Evolutionary conservation across 2,797 vertebrate genomes (phyloP), one percentile per base, ranked within the genome.

Genomic region (Eremophila alpestris): DNA sequence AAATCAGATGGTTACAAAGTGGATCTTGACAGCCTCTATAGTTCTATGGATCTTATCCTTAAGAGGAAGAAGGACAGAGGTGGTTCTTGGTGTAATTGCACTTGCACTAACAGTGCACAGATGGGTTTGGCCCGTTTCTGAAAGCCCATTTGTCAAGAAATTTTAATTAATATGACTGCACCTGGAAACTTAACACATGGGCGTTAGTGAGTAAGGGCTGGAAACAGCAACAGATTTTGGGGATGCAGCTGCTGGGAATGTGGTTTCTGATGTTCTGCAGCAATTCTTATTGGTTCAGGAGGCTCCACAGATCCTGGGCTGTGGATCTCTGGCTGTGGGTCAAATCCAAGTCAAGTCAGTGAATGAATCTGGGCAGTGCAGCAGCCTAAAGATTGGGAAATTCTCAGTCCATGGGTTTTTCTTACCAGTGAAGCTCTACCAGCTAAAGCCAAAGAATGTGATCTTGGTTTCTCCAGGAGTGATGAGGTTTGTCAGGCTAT

Each of bases 161-260:
- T 93, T 22, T 4, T 60, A 64, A 30, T 27, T 12, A 49, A 29
- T 9, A 16, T 48, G 36, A 8, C 8, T 23, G 8, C 2, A 14
- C 29, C 62, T n/a, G 5, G 9, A 75, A 16, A 23, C 1, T 81
- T 74, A 48, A 49, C 8, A 17, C 5, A 3, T 0, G 1, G 38
- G 3, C 49, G 77, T 51, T 7, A 45, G 36, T 41, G 24, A 86
- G 16, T 3, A 51, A 79, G 22, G 16, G 63, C 34, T 79, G 45
- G 36, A 84, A 79, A 38, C 8, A 73, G 34, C 14, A 36, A 13
- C 10, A 26, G 56, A 18, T 49, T 89, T 90, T 51, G 64, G 69
- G 74, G 59, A 24, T 55, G 67, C 52, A 67, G 73, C 17, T 17
- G 4, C 27, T 70, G 16, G n/a, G 26, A 52, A 26, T 20, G n/a